These are phyloP conservation scores for Drosophila sulfurigaster DNA, from an alignment of 1,140 invertebrate genomes.

Conservation along the genomic window DNA sequence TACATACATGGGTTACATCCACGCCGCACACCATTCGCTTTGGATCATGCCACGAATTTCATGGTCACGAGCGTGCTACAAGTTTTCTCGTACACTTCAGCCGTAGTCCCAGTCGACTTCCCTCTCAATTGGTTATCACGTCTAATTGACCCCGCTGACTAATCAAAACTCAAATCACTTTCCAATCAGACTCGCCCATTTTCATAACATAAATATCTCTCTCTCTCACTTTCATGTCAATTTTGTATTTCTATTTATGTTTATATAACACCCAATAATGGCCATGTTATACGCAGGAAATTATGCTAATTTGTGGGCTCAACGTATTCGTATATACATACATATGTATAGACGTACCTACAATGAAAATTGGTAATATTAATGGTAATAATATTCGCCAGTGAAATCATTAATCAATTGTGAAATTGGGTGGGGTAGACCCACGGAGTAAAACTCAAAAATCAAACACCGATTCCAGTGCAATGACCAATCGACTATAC, in stretches of 20 bases:
- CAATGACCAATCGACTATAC: constrained; percentile 67
- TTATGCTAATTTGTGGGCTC: constrained; percentile 71
- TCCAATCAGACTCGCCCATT: constrained; percentile 75
- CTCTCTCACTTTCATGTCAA: constrained; percentile 72
- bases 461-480: constrained; percentile 44
- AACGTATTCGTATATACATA: neutral
- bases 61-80: constrained; percentile 56
- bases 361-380: constrained; percentile 27
- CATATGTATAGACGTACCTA: constrained; percentile 21
- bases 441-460: constrained; percentile 23
- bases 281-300: constrained; percentile 69
- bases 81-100: constrained; percentile 2
- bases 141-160: constrained; percentile 38
- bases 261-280: constrained; percentile 73
- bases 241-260: constrained; percentile 43
- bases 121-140: constrained; percentile 13
- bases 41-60: constrained; percentile 64
- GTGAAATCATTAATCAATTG: constrained; percentile 81
- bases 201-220: constrained; percentile 23
- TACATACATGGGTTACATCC: constrained; percentile 31
- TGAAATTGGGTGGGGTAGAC: constrained; percentile 65
- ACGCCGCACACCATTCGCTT: constrained; percentile 26
- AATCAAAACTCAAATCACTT: constrained; percentile 69
- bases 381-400: constrained; percentile 15
- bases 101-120: neutral